Evolutionary conservation across 2,888 invertebrate species (phyloP), one percentile per base, ranked within the genome.

Genomic region (Cheilosia grossa): DNA sequence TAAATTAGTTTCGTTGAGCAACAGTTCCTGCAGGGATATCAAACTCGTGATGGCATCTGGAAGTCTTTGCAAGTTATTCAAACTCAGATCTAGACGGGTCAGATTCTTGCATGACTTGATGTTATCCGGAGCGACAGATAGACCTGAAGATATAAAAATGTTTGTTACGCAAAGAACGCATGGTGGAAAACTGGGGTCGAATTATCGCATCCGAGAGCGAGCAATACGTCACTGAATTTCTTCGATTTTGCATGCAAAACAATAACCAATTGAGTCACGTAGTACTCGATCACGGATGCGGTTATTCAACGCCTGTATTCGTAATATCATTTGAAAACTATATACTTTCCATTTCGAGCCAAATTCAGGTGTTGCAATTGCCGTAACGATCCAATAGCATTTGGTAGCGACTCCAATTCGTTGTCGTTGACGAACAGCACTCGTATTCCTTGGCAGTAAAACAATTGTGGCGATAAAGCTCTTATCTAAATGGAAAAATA

Each of bases 1-100:
- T 87, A 98, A 94, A 91, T 97, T 97, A 74, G 97, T 97, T 91
- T 98, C 98, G 93, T 98, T 98, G 69, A 98, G 93, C 92, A 96
- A 97, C 82, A 98, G 93, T 91, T 98, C 97, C 91, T 97, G 95
- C 87, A 98, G 93, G 87, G 96, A 96, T 88, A 96, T 95, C 81
- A 98, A 93, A 90, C 97, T 97, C 85, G 97, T 98, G 88, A 98
- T 95, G 82, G 97, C 96, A 92, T 98, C 98, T n/a, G 98, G 98
- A 79, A 98, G 94, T 90, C 96, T 96, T 90, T 97, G 97, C 88
- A 98, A 93, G 63, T 97, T 97, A 92, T 98, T 98, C 82, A 97
- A 96, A 92, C 98, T 98, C 87, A 97, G 94, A 93, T 98, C 97
- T 90, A 98, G 93, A 87, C 95, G 94, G 86, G 94, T 94, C 88